Conservation (phyloP, 2,113 vertebrate genomes). For the Sceloporus undulatus region DNA sequence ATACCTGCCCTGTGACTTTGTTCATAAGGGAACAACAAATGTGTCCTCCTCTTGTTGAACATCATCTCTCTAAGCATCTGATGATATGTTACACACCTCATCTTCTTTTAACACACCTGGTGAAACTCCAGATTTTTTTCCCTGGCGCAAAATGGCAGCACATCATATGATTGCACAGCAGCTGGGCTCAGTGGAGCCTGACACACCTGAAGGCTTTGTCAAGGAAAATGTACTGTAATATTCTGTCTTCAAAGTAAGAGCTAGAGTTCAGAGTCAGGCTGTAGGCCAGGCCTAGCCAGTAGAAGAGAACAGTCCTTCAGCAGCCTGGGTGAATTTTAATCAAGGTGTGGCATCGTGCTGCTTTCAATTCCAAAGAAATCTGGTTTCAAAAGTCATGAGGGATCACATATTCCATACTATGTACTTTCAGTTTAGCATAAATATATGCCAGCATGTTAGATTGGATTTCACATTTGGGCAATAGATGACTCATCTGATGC, state of each 20-base stretch:
- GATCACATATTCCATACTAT: too few species aligned
- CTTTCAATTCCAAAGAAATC: background rate
- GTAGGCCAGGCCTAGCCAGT: background rate
- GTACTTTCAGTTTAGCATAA: too few species aligned
- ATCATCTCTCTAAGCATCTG: slow-evolving; percentile 43
- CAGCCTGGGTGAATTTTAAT: background rate
- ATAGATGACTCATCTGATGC: too few species aligned
- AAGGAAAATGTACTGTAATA: slow-evolving; percentile 61
- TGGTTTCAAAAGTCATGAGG: background rate
- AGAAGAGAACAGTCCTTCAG: background rate
- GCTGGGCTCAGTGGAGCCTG: slow-evolving; percentile 64
- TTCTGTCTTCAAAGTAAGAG: slow-evolving; percentile 51
- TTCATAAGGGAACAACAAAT: slow-evolving; percentile 61
- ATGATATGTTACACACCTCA: slow-evolving; percentile 59
- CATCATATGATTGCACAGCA: slow-evolving; percentile 69
- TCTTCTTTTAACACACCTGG: slow-evolving; percentile 71
- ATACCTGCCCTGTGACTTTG: slow-evolving; percentile 58
- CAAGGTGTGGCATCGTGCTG: background rate
- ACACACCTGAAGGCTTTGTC: slow-evolving; percentile 58
- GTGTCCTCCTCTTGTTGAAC: slow-evolving; percentile 29
- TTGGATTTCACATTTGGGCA: too few species aligned
- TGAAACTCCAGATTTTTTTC: slow-evolving; percentile 58
- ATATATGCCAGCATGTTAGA: too few species aligned
- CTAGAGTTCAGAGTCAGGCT: background rate
- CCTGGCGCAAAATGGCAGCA: slow-evolving; percentile 61